Conservation (phyloP, 2,797 vertebrate genomes). For the Anguilla marmorata region DNA sequence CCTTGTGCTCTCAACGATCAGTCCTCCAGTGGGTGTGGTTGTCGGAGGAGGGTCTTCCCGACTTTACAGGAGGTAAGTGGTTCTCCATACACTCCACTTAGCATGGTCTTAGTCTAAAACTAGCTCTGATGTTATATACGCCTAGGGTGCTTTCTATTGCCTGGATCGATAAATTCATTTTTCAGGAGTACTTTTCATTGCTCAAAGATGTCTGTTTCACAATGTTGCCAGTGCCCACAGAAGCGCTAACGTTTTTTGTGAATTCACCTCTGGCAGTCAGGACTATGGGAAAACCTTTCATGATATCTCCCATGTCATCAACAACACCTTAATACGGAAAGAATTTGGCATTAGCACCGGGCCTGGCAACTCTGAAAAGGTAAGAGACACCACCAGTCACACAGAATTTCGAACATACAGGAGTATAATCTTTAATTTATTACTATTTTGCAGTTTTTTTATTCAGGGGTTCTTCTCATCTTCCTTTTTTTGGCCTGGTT, state of each 20-base stretch:
- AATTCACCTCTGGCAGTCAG: slow-evolving; percentile 56
- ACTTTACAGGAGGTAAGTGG: slow-evolving; percentile 75
- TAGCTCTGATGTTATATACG: not conserved
- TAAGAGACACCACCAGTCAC: slow-evolving; percentile 44
- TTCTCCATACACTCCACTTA: not conserved
- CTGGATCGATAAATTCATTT: not conserved
- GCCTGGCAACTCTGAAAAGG: slow-evolving; percentile 69
- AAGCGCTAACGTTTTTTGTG: not conserved
- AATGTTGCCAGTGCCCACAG: not conserved
- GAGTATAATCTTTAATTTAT: not conserved
- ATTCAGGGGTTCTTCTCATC: not conserved
- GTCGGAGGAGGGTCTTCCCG: slow-evolving; percentile 68
- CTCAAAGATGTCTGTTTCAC: not conserved
- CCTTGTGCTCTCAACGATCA: slow-evolving; percentile 75
- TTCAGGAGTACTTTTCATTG: not conserved
- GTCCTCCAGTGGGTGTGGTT: slow-evolving; percentile 62
- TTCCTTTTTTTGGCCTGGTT: not conserved
- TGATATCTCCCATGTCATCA: slow-evolving; percentile 73
- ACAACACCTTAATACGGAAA: slow-evolving; percentile 75
- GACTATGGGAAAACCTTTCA: slow-evolving; percentile 80
- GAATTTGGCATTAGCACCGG: slow-evolving; percentile 78
- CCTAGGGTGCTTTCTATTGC: not conserved
- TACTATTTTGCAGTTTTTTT: not conserved
- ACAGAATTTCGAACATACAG: not conserved
- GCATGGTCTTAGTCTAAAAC: not conserved